Base-by-base conservation (phyloP, 35 echinoderm and acorn worm genomes). In the Amphiura filiformis region DNA sequence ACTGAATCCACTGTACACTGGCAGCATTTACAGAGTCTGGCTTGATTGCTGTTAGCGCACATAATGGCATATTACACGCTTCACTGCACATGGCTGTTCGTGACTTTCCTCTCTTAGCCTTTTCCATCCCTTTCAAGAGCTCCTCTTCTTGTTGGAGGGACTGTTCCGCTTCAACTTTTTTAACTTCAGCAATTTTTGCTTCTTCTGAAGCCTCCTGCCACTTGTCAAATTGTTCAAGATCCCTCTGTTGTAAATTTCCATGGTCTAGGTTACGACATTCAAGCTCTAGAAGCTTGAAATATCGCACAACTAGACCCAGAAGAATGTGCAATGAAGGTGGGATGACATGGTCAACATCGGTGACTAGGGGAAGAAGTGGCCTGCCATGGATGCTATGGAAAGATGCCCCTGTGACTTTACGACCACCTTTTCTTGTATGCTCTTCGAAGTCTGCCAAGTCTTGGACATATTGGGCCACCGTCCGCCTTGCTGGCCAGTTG, bases 1-100 rank as follows among this genome's bases (percentile, higher is more conserved):
- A 89, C 42, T 89, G 87, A 0, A 89, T 75, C 77, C 77, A 89
- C 0, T 81, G 41, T 0, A 89, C 34, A 34, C 17, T 17, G 11
- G 13, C 34, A 11, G 12, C 15, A 23, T 70, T 23, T 4, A 70
- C 61, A 26, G 61, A 70, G 9, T 18, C 61, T 70, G 38, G 38
- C 4, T 80, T 39, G 12, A 22, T 34, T 7, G 31, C 38, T 22
- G 34, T 37, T 1, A 80, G 17, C 35, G 38, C 38, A 80, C 78
- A 80, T 37, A 32, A 36, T 13, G 78, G 78, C 34, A 80, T 32
- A 80, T 15, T 22, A 80, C 78, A 80, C 1, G 78, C 34, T 36
- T 80, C 78, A 34, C 26, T 80, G 4, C 17, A 12, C 2, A 80
- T 18, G 38, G 3, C 38, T 39, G 13, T 80, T 1, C 34, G 5